Conservation (phyloP, 2,113 vertebrate genomes). For the Illadopsis cleaveri region DNA sequence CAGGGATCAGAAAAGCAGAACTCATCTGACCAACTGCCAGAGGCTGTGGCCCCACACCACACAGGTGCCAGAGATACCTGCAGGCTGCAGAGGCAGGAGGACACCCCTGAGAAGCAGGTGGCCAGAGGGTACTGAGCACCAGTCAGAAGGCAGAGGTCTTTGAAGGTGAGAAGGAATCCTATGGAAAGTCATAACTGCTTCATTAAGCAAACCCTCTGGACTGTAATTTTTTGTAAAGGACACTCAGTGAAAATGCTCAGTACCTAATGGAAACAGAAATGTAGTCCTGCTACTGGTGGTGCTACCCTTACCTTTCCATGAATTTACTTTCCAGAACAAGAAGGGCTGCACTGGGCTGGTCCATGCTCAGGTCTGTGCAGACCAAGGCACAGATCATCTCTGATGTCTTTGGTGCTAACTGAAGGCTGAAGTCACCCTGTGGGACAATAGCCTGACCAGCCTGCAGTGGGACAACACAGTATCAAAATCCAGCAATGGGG, state of each 20-base stretch:
- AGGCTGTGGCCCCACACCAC: not conserved
- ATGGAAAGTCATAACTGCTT: not conserved
- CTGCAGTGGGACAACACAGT: accelerated
- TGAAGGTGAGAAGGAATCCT: not conserved
- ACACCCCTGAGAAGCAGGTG: not conserved
- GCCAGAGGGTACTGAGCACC: accelerated
- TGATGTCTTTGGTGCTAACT: not conserved
- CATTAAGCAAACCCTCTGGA: not conserved
- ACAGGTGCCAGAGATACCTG: accelerated
- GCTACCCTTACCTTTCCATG: not conserved
- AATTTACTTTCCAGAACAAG: not conserved
- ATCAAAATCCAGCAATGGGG: not conserved
- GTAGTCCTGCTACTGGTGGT: not conserved
- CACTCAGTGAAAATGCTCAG: not conserved
- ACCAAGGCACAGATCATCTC: not conserved
- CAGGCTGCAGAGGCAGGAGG: not conserved
- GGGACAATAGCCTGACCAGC: not conserved
- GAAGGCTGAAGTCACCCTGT: not conserved
- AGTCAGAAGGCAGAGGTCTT: not conserved
- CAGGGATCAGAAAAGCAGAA: not conserved
- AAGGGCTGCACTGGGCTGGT: not conserved
- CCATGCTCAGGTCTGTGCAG: not conserved
- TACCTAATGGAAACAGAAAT: not conserved
- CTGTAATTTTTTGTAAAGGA: not conserved
- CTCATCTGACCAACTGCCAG: not conserved